Base-by-base conservation (phyloP, 1,140 invertebrate genomes). In the Gryllus bimaculatus region DNA sequence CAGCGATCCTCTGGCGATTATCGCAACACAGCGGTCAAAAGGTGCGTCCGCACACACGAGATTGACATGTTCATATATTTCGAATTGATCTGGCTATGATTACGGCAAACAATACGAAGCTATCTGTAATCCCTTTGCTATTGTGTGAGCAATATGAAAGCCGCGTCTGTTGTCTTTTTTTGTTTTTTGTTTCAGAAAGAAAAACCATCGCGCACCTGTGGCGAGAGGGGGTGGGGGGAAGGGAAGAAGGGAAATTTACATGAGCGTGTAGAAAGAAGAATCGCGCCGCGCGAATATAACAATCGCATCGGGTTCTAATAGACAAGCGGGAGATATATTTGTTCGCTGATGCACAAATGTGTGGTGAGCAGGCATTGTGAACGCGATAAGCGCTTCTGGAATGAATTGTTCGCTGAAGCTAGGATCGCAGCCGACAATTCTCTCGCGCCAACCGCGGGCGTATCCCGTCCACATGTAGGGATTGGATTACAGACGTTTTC, bases 1-100 rank as follows among this genome's bases (percentile, higher is more conserved):
- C 10, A 66, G 54, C 54, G 54, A 66, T 66, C 54, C 54, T 39
- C 54, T 18, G 54, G 54, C 7, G 54, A 66, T 66, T 66, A 66
- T 66, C 54, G 18, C 54, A 66, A 66, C 18, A 10, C 54, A 66
- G 54, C 54, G 54, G 54, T 66, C 54, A 66, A 66, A 13, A 66
- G 54, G 54, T 66, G 54, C 54, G 54, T 66, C 54, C 18, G 54
- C 18, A 13, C 54, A 18, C 10, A 7, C 10, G 54, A 66, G 54
- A 66, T 66, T 66, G 54, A 66, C 54, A 66, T 66, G 54, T 66
- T 66, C 54, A 66, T 66, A 66, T 66, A 66, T 66, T 66, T 66
- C 54, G 54, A 66, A 66, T 66, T 66, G 10, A 66, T 66, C 54
- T 66, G 18, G 10, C 54, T 66, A 2, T 66, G 18, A 66, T 66